Evolutionary conservation across 2,113 vertebrate species (phyloP), one percentile per base, ranked within the genome.

Genomic region (Corythoichthys intestinalis): DNA sequence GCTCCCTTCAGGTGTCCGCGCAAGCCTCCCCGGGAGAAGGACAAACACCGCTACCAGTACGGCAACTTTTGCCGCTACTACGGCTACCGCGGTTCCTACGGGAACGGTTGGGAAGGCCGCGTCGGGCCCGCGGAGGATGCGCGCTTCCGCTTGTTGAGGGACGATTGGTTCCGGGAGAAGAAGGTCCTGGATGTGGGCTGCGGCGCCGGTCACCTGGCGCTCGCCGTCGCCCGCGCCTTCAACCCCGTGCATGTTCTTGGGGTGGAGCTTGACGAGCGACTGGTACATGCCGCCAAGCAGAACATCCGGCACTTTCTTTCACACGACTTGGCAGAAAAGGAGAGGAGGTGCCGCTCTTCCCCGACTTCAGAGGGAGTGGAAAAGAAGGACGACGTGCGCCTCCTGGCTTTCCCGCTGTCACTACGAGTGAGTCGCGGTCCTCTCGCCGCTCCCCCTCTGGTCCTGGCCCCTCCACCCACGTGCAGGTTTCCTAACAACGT

Each of bases 281-380:
- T 98, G 57, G 92, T 97, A 6, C 91, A 87, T 0, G 91, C 94
- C 0, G 95, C 95, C 0, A 89, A 88, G 1, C 95, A 94, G 71
- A 97, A 97, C 71, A 77, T 97, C 61, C 90, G 92, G 13, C 94
- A 97, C 78, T 96, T 95, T 79, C 85, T 97, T 73, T 96, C 95
- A 0, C 93, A 95, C 74, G 82, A 83, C 70, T 49, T 84, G 46
- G 87, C 85, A 17, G 17, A 65, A 53, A 62, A 41, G 9, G 72
- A 79, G 46, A 70, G 69, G 15, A 68, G 65, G 48, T 39, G 44
- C 4, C 14, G 41, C 20, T 39, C 39, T 17, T 44, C 68, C n/a
- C 2, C 20, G 39, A n/a, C 15, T 37, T 50, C n/a, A 20, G 9
- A 47, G 44, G 11, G 58, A 59, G 34, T 44, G 65, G 46, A 28